Evolutionary conservation across 2,888 invertebrate genomes (phyloP).

Genomic region (Arctia plantaginis): DNA sequence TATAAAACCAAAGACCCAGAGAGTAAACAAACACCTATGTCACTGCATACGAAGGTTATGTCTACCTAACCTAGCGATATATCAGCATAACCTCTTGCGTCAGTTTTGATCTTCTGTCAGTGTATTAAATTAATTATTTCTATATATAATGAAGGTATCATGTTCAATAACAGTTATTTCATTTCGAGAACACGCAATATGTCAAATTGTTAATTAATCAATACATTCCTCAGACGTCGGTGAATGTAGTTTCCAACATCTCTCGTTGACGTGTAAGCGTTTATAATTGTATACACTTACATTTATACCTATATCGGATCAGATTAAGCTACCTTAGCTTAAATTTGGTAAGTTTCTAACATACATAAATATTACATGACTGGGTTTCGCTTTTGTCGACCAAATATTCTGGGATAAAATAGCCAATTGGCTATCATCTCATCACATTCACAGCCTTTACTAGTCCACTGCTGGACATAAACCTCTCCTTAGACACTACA

Average conservation of each 20-base stretch:
- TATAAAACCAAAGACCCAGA: not conserved
- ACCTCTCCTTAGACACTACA: no score
- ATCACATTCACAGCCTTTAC: no score
- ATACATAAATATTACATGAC: no score
- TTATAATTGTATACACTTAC: not conserved
- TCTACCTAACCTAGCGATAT: not conserved
- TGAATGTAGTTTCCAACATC: not conserved
- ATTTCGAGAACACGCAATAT: conserved; percentile 9
- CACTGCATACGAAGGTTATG: not conserved
- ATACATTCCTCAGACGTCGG: not conserved
- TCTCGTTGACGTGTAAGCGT: not conserved
- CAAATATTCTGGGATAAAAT: no score
- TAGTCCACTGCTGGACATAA: no score
- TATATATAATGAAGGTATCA: conserved; percentile 9
- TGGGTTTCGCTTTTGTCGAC: no score
- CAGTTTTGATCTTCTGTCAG: not conserved
- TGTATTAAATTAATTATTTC: conserved; percentile 9
- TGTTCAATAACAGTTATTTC: conserved; percentile 11
- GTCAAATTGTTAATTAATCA: conserved; percentile 13
- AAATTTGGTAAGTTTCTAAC: not conserved
- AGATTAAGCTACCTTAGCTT: not conserved
- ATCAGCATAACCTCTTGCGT: not conserved
- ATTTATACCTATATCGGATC: not conserved
- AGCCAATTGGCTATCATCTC: no score
- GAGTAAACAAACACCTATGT: not conserved